These are phyloP conservation scores for Agriopis aurantiaria DNA, from an alignment of 2,888 invertebrate species.

Conservation along the genomic window DNA sequence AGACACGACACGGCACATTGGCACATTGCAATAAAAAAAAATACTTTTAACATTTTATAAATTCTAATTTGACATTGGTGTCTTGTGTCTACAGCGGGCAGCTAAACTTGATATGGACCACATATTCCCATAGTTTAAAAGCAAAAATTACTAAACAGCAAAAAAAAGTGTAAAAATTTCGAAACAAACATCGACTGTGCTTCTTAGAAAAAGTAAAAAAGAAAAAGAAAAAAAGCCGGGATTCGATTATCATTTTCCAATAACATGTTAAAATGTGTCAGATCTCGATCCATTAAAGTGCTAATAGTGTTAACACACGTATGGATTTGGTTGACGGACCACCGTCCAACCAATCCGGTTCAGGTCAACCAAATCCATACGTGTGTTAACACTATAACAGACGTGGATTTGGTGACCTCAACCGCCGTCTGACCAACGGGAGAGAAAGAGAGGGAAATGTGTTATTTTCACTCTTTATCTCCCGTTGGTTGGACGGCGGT, in stretches of 20 bases:
- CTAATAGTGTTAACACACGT: no score
- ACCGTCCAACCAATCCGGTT: no score
- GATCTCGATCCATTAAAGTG: not conserved
- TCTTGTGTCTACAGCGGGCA: conserved; percentile 32
- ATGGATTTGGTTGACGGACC: no score
- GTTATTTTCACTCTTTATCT: no score
- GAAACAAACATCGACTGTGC: conserved; percentile 12
- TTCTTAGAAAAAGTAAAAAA: not conserved
- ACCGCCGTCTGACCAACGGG: no score
- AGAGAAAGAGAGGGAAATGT: no score
- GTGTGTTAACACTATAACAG: no score
- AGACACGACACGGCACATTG: conserved; percentile 45
- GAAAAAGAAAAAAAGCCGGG: not conserved
- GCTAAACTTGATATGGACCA: conserved; percentile 57
- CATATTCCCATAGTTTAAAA: conserved; percentile 75
- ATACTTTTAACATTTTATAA: not conserved
- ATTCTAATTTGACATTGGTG: not conserved
- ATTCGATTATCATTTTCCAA: not conserved
- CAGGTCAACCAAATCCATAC: no score
- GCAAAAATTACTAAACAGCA: conserved; percentile 39
- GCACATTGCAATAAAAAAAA: conserved; percentile 14
- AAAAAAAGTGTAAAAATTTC: not conserved
- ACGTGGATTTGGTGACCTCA: no score
- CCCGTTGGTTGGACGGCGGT: no score
- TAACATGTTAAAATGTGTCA: not conserved